Conservation (phyloP, 2,888 invertebrate genomes). For the Sphaeridia pumilis region DNA sequence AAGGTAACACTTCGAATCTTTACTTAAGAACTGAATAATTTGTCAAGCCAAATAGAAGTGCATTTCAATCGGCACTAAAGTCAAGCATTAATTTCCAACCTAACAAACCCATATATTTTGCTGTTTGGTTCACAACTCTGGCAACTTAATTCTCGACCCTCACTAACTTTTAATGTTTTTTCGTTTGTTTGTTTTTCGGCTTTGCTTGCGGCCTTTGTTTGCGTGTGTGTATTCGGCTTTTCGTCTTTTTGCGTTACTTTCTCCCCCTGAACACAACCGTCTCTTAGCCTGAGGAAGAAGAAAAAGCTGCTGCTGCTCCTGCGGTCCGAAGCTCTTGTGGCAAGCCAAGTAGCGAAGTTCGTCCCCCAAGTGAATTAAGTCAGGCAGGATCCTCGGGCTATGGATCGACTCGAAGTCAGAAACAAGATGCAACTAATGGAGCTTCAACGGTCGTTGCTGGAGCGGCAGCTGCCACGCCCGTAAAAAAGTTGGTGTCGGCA, state of each 20-base stretch:
- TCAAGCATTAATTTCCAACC: no score
- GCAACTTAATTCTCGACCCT: no score
- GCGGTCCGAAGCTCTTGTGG: conserved; percentile 21
- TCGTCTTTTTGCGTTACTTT: conserved; percentile 17
- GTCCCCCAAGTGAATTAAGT: conserved; percentile 41
- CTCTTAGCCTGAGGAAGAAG: not conserved
- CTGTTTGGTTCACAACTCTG: no score
- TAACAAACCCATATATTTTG: no score
- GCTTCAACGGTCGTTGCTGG: conserved; percentile 9
- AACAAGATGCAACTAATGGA: conserved; percentile 28
- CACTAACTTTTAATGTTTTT: conserved; percentile 12
- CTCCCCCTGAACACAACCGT: conserved; percentile 12
- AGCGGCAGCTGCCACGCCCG: conserved; percentile 6
- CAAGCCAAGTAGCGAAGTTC: conserved; percentile 31
- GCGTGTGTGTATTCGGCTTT: conserved; percentile 12
- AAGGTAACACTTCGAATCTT: conserved; percentile 56
- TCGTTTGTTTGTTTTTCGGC: conserved; percentile 17
- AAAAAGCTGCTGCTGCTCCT: not conserved
- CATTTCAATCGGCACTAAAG: no score
- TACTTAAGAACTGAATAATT: not conserved
- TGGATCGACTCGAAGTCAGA: conserved; percentile 44
- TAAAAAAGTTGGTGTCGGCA: not conserved
- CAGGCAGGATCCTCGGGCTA: conserved; percentile 44
- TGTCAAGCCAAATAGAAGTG: no score
- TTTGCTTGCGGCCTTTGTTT: not conserved